A percentile compares a stretch with the other conserved stretches of the same genome.
Evolutionary conservation across 2,888 invertebrate species (phyloP).

Genomic region (Rugalucina vietnamica): DNA sequence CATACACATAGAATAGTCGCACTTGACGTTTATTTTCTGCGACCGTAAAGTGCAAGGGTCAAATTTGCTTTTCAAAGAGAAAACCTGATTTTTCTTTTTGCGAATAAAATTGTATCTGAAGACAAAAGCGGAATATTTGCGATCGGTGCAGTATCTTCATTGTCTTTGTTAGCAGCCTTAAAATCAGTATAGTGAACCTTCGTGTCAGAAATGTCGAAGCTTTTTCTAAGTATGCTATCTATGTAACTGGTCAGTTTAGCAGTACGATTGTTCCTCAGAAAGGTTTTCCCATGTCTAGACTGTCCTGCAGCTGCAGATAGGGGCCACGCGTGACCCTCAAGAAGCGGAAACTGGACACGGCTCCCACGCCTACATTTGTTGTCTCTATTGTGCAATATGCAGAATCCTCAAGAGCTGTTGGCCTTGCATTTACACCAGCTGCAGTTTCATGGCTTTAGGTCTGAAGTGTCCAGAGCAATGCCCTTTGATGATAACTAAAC

Average conservation of each 20-base stretch:
- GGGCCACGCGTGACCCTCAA: neutral
- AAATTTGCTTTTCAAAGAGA: too few relatives aligned
- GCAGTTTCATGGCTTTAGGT: too few relatives aligned
- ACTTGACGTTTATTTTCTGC: neutral
- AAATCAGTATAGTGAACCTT: neutral
- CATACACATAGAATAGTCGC: neutral
- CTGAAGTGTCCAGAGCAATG: too few relatives aligned
- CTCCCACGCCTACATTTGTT: neutral
- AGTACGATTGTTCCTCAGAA: neutral
- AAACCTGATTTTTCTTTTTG: too few relatives aligned
- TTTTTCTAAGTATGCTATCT: neutral
- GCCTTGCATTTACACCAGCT: too few relatives aligned
- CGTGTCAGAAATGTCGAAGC: neutral
- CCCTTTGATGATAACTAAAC: too few relatives aligned
- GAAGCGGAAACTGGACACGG: neutral
- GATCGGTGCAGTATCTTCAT: too few relatives aligned
- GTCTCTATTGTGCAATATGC: neutral
- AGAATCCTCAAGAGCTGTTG: too few relatives aligned
- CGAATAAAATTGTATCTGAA: too few relatives aligned
- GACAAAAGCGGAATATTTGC: too few relatives aligned
- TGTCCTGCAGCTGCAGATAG: neutral
- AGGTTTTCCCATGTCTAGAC: neutral
- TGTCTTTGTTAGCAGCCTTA: too few relatives aligned
- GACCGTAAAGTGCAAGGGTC: too few relatives aligned
- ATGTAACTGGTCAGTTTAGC: neutral